phyloP scores from a whole-genome alignment of 1,140 invertebrate species.

The Pinna nobilis region DNA sequence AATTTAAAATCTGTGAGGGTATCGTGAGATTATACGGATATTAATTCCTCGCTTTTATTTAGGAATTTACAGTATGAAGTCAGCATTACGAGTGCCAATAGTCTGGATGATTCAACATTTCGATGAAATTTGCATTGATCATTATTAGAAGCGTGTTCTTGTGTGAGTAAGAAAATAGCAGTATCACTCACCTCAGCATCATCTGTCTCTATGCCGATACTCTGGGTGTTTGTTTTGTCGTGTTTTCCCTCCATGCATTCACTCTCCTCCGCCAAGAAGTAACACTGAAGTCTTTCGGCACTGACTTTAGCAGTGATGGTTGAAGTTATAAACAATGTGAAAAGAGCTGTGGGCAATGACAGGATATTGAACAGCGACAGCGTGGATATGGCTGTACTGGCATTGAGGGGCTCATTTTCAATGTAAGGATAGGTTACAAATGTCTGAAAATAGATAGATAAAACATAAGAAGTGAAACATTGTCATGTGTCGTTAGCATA shows the following conservation, averaged over 20 bases:
- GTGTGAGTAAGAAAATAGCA: neutral
- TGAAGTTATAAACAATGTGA: constrained; percentile 97
- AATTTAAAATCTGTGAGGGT: too few species aligned
- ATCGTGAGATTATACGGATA: too few species aligned
- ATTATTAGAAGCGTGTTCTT: too few species aligned
- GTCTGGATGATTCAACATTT: too few species aligned
- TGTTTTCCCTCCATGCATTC: constrained; percentile 72
- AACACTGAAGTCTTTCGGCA: constrained; percentile 70
- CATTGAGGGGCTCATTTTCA: constrained; percentile 77
- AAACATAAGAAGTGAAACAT: too few species aligned
- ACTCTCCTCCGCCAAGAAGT: constrained; percentile 65
- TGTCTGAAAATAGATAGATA: constrained; percentile 65
- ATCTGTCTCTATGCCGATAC: constrained; percentile 43
- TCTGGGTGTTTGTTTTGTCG: constrained; percentile 34
- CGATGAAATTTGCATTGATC: too few species aligned
- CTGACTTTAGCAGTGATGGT: constrained; percentile 88
- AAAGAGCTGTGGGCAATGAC: constrained; percentile 93
- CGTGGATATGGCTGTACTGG: constrained; percentile 89
- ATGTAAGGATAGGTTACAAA: constrained; percentile 72
- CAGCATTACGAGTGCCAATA: too few species aligned
- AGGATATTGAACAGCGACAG: constrained; percentile 96
- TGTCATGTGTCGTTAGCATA: too few species aligned
- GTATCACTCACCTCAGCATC: constrained; percentile 11
- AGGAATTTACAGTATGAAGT: too few species aligned
- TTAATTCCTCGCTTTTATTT: too few species aligned